A percentile compares a stretch with the other conserved stretches of the same genome.
These are phyloP conservation scores for Griposia aprilina DNA, from an alignment of 2,888 invertebrate genomes.

Conservation along the genomic window DNA sequence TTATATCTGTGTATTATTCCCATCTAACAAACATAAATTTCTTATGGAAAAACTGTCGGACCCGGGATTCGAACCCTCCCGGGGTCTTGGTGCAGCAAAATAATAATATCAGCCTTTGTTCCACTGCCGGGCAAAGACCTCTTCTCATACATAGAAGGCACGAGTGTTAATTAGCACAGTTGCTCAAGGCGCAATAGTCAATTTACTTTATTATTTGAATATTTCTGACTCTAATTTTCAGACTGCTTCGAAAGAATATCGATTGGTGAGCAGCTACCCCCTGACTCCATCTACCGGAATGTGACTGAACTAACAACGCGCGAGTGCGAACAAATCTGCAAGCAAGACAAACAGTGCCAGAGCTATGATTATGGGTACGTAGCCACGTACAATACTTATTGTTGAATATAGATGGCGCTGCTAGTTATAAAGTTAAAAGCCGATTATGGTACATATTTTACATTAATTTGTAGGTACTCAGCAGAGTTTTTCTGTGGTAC, in stretches of 20 bases:
- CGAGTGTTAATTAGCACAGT: background rate
- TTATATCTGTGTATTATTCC: no score
- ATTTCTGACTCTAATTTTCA: constrained; percentile 75
- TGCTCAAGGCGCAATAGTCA: background rate
- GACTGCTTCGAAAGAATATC: constrained; percentile 92
- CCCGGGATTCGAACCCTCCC: no score
- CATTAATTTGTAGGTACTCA: no score
- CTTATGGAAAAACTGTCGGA: background rate
- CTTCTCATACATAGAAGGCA: background rate
- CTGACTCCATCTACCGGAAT: constrained; percentile 91
- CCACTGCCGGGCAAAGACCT: background rate
- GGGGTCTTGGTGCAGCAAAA: no score
- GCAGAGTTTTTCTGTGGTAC: background rate
- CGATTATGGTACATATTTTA: no score
- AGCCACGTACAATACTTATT: background rate
- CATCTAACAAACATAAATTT: no score
- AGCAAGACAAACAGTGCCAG: constrained; percentile 91
- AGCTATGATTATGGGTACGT: constrained; percentile 92
- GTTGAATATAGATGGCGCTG: constrained; percentile 69
- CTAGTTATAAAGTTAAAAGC: background rate
- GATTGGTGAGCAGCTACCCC: constrained; percentile 91
- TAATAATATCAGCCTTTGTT: no score
- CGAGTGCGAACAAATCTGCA: constrained; percentile 92
- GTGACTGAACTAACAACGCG: constrained; percentile 91
- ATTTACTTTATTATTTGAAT: background rate